Conservation (phyloP, 2,888 invertebrate genomes). For the Dasypogon diadema region DNA sequence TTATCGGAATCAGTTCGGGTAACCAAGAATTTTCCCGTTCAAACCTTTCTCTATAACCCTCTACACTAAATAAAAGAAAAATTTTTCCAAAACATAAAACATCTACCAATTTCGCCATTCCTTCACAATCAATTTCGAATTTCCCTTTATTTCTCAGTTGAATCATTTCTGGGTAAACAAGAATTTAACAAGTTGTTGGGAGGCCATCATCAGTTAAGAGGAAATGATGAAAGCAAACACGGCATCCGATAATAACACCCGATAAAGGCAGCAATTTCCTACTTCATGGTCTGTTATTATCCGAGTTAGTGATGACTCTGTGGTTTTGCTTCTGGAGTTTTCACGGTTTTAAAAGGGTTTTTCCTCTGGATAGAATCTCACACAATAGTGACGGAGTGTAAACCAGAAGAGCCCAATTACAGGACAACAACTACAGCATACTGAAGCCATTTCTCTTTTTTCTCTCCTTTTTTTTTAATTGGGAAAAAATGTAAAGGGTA, state of each 20-base stretch:
- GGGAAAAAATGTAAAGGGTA: slow-evolving; percentile 3
- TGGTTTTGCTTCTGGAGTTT: slow-evolving; percentile 7
- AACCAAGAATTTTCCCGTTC: no score
- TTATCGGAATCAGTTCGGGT: no score
- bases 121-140: no score
- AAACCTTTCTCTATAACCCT: no score
- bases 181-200: background rate
- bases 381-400: background rate
- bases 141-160: background rate
- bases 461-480: background rate
- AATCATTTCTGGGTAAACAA: background rate
- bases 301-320: slow-evolving; percentile 22
- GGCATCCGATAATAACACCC: slow-evolving; percentile 34
- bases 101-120: no score
- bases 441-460: no score
- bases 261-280: slow-evolving; percentile 26
- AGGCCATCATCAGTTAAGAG: background rate
- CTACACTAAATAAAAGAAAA: no score
- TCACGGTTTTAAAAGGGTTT: slow-evolving; percentile 1
- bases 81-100: no score
- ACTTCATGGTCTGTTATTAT: slow-evolving; percentile 19
- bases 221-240: slow-evolving; percentile 10
- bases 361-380: background rate
- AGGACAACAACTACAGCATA: slow-evolving; percentile 3
- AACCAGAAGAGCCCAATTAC: no score